phyloP scores from a whole-genome alignment of 2,797 vertebrate genomes.

The Pristis pectinata region DNA sequence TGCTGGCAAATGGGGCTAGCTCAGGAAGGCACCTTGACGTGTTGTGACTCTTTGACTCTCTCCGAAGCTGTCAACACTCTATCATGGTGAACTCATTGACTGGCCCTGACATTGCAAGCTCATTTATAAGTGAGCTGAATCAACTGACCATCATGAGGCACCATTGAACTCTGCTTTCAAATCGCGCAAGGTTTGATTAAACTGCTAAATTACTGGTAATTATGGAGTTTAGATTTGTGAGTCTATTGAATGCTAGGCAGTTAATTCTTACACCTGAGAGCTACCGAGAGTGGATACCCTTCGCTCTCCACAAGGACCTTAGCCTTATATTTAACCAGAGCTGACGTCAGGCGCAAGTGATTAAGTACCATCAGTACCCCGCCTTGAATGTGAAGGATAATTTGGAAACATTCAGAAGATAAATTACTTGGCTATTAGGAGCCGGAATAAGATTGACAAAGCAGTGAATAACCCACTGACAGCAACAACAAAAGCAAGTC shows the following conservation, averaged over 20 bases:
- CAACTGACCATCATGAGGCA: background rate
- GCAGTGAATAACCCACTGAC: background rate
- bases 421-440: background rate
- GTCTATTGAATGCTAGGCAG: too few species aligned
- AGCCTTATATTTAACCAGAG: background rate
- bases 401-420: background rate
- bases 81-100: background rate
- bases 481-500: background rate
- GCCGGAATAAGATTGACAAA: background rate
- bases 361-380: too few species aligned
- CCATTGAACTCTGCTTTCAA: background rate
- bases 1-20: too few species aligned
- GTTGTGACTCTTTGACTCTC: too few species aligned
- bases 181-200: background rate
- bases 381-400: background rate
- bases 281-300: background rate
- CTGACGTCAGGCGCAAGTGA: background rate
- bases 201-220: background rate
- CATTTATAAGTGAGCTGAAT: background rate
- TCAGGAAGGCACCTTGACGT: too few species aligned
- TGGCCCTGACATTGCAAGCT: background rate
- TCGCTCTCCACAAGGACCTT: background rate
- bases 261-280: background rate
- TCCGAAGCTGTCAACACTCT: background rate
- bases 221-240: background rate